Evolutionary conservation across 2,888 invertebrate species (phyloP).

Genomic region (Orchesellides sinensis): DNA sequence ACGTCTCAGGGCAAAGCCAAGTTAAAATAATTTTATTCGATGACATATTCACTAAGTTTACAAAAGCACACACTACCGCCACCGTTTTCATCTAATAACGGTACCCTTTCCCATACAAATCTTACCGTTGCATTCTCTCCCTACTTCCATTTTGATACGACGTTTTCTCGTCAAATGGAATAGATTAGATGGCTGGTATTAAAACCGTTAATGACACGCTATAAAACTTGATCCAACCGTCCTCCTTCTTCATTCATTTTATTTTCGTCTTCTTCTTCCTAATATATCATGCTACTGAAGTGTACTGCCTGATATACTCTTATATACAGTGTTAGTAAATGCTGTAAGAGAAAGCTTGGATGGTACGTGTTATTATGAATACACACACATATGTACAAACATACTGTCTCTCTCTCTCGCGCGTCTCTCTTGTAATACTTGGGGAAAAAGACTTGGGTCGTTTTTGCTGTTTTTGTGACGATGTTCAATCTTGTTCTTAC

Average conservation of each 20-base stretch:
- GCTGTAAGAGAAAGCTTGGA: background rate
- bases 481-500: constrained; percentile 52
- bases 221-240: constrained; percentile 71
- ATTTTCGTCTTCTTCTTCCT: constrained; percentile 35
- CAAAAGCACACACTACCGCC: background rate
- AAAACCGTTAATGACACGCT: constrained; percentile 73
- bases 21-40: constrained; percentile 44
- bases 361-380: background rate
- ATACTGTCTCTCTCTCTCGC: too few relatives aligned
- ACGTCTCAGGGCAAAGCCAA: constrained; percentile 32
- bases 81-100: background rate
- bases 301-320: background rate
- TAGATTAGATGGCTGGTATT: constrained; percentile 71
- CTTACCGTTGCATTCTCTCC: constrained; percentile 3
- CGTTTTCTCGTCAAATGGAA: constrained; percentile 65
- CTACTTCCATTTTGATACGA: constrained; percentile 45
- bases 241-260: constrained; percentile 68
- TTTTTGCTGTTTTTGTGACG: constrained; percentile 51
- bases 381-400: background rate
- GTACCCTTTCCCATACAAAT: constrained; percentile 33
- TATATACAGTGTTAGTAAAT: background rate
- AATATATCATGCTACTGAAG: background rate
- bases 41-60: constrained; percentile 47
- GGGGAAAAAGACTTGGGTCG: constrained; percentile 16
- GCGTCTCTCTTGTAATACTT: constrained; percentile 2